phyloP scores from a whole-genome alignment of 2,888 invertebrate genomes.

The Didymodactylos carnosus region DNA sequence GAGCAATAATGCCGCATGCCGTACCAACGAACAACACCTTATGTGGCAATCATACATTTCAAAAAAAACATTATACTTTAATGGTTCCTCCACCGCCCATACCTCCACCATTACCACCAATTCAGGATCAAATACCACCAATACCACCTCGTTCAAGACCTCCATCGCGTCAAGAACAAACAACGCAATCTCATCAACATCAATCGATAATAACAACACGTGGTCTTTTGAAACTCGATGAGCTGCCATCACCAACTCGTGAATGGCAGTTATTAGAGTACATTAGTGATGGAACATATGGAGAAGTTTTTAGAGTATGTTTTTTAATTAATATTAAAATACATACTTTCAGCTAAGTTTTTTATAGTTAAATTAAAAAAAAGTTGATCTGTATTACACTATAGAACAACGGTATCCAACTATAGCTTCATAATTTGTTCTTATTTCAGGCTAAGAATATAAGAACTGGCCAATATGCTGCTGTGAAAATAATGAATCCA shows the following conservation, averaged over 20 bases:
- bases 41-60: too few relatives aligned
- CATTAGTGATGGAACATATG: conserved; percentile 61
- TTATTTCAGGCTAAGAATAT: not conserved
- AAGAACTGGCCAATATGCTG: conserved; percentile 41
- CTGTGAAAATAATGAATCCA: conserved; percentile 58
- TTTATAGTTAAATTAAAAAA: too few relatives aligned
- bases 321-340: not conserved
- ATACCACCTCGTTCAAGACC: not conserved
- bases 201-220: too few relatives aligned
- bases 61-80: too few relatives aligned
- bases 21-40: too few relatives aligned
- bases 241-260: conserved; percentile 5
- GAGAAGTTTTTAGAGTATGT: conserved; percentile 45
- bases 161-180: not conserved
- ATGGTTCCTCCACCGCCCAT: not conserved
- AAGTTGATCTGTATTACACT: too few relatives aligned
- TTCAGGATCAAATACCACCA: not conserved
- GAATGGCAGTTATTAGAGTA: conserved; percentile 50
- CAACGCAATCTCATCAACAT: not conserved
- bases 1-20: too few relatives aligned
- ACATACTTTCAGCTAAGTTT: not conserved
- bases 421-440: too few relatives aligned
- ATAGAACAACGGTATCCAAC: not conserved
- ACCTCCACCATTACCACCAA: not conserved
- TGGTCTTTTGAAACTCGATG: not conserved